A percentile compares a stretch with the other conserved stretches of the same genome.
These are phyloP conservation scores for Amblyopsis hoosieri DNA, from an alignment of 2,797 vertebrate genomes.

Conservation along the genomic window DNA sequence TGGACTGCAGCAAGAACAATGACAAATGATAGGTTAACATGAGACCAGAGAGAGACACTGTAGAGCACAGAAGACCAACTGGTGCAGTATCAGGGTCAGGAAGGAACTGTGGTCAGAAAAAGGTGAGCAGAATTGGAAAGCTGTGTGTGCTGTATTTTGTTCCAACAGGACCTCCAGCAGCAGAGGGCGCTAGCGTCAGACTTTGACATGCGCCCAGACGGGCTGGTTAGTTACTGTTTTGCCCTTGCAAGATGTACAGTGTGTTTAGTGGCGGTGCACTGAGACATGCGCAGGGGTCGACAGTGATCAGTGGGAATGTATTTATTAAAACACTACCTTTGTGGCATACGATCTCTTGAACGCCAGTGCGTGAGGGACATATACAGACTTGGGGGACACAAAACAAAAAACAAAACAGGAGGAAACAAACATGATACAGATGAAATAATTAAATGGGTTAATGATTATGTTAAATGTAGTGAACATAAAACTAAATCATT, in stretches of 20 bases:
- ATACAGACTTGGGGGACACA: slow-evolving; percentile 89
- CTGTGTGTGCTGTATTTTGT: background rate
- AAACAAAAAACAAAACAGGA: slow-evolving; percentile 71
- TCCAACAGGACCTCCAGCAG: slow-evolving; percentile 59
- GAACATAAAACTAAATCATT: slow-evolving; percentile 69
- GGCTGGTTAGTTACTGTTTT: slow-evolving; percentile 75
- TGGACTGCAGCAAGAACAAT: slow-evolving; percentile 36
- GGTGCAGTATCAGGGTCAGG: slow-evolving; percentile 34
- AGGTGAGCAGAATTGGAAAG: slow-evolving; percentile 24
- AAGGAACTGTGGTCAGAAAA: slow-evolving; percentile 48
- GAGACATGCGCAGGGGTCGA: slow-evolving; percentile 76
- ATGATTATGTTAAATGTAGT: slow-evolving; percentile 67
- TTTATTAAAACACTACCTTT: slow-evolving; percentile 91
- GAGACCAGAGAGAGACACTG: slow-evolving; percentile 41
- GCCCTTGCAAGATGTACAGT: slow-evolving; percentile 48
- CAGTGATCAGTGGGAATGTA: slow-evolving; percentile 66
- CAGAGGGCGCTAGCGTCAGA: slow-evolving; percentile 31
- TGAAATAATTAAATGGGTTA: slow-evolving; percentile 82
- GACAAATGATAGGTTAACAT: slow-evolving; percentile 57
- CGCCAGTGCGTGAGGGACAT: slow-evolving; percentile 96
- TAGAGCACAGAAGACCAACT: slow-evolving; percentile 29
- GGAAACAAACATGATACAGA: slow-evolving; percentile 83
- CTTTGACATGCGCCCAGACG: slow-evolving; percentile 69
- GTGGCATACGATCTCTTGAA: slow-evolving; percentile 95
- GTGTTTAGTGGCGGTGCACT: slow-evolving; percentile 74